Percentiles rank a stretch among this genome's conserved stretches.
Conservation (phyloP, 2,888 invertebrate genomes). For the Tetragnatha montana region DNA sequence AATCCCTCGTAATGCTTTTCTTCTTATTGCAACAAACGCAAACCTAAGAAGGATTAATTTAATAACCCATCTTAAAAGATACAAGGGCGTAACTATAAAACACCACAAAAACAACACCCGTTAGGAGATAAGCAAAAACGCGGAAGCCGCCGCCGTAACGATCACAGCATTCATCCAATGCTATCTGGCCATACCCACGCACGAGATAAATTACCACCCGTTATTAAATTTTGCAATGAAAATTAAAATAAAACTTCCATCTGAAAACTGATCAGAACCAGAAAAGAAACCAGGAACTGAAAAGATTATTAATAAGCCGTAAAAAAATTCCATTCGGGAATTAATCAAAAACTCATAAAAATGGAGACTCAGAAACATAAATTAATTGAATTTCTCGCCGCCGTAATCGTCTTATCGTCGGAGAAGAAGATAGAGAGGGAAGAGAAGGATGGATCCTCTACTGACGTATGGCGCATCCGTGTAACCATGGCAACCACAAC, state of each 20-base stretch:
- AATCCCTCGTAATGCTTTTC: too few species aligned
- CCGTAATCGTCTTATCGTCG: conserved; percentile 38
- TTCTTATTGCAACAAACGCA: too few species aligned
- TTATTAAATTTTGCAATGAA: background rate
- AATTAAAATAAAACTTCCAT: background rate
- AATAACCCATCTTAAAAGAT: background rate
- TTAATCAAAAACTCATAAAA: conserved; percentile 40
- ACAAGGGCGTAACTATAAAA: background rate
- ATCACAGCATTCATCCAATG: too few species aligned
- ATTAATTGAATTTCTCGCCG: conserved; percentile 53
- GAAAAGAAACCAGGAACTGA: background rate
- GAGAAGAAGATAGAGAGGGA: conserved; percentile 25
- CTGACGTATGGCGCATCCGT: conserved; percentile 38
- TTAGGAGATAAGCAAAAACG: too few species aligned
- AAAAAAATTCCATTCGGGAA: conserved; percentile 5
- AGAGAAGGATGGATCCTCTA: conserved; percentile 22
- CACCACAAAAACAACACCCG: too few species aligned
- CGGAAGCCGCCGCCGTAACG: too few species aligned
- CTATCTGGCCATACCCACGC: background rate
- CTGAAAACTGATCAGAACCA: background rate
- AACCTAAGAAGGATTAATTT: too few species aligned
- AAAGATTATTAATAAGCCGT: background rate
- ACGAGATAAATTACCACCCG: background rate
- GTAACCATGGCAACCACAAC: conserved; percentile 45
- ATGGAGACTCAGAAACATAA: conserved; percentile 22